A percentile compares a stretch with the other conserved stretches of the same genome.
Conservation (phyloP, 1,140 invertebrate species). For the Drosophila pandora region DNA sequence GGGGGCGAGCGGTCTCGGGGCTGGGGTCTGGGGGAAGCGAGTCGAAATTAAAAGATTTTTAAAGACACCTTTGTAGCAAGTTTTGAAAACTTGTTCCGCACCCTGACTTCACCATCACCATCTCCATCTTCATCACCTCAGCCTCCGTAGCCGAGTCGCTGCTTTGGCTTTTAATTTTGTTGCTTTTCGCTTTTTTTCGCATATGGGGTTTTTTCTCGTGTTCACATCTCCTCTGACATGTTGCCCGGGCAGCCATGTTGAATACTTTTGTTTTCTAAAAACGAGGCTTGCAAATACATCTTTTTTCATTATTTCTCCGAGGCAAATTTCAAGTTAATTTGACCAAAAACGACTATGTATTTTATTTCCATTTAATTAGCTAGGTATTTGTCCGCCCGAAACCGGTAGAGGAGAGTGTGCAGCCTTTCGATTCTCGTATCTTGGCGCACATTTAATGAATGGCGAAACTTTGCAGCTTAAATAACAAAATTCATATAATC, state of each 20-base stretch:
- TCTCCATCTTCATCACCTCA: constrained; percentile 57
- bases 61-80: constrained; percentile 80
- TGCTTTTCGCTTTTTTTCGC: constrained; percentile 20
- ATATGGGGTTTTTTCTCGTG: constrained; percentile 16
- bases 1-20: constrained; percentile 8
- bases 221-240: constrained; percentile 51
- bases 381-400: constrained; percentile 28
- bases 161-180: constrained; percentile 50
- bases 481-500: neutral
- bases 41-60: constrained; percentile 81
- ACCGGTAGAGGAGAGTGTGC: constrained; percentile 29
- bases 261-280: constrained; percentile 79
- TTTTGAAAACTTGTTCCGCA: constrained; percentile 77
- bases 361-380: constrained; percentile 62
- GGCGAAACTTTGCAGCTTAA: neutral
- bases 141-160: constrained; percentile 29
- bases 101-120: constrained; percentile 56
- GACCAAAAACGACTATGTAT: constrained; percentile 14
- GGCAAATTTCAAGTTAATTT: constrained; percentile 67
- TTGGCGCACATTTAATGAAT: constrained; percentile 4
- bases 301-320: constrained; percentile 32
- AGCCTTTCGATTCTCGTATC: neutral
- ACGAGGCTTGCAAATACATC: constrained; percentile 46
- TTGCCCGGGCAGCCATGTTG: constrained; percentile 76
- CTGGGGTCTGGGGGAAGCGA: constrained; percentile 36